Conservation (phyloP, 2,113 vertebrate genomes). For the Ailuropoda melanoleuca region DNA sequence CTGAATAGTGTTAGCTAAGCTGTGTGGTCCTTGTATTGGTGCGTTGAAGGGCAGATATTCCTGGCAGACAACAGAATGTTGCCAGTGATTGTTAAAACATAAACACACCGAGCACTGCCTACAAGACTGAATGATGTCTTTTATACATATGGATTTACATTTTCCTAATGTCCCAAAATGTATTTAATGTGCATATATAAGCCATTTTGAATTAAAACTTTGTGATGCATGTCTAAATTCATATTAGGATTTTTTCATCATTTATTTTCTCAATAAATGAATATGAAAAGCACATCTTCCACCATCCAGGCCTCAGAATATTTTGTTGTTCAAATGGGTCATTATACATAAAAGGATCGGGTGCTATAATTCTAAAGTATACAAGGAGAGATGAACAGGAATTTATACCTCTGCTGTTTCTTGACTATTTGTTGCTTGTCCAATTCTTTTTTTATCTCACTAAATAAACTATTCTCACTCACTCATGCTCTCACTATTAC, state of each 20-base stretch:
- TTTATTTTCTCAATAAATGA: not conserved
- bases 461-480: not conserved
- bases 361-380: no score
- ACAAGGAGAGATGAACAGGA: not conserved
- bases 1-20: not conserved
- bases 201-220: not conserved
- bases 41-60: not conserved
- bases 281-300: not conserved
- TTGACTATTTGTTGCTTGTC: not conserved
- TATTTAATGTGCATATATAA: not conserved
- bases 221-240: not conserved
- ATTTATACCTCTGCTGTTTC: not conserved
- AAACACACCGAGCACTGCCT: not conserved
- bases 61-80: not conserved
- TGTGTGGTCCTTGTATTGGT: not conserved
- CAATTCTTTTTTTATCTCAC: not conserved
- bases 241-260: not conserved
- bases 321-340: not conserved
- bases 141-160: not conserved
- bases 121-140: not conserved
- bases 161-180: not conserved
- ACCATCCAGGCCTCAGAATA: fast-evolving
- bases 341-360: not conserved
- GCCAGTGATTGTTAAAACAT: not conserved
- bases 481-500: not conserved